A percentile compares a stretch with the other conserved stretches of the same genome.
Conservation (phyloP, 2,113 vertebrate genomes). For the Ellobius talpinus region DNA sequence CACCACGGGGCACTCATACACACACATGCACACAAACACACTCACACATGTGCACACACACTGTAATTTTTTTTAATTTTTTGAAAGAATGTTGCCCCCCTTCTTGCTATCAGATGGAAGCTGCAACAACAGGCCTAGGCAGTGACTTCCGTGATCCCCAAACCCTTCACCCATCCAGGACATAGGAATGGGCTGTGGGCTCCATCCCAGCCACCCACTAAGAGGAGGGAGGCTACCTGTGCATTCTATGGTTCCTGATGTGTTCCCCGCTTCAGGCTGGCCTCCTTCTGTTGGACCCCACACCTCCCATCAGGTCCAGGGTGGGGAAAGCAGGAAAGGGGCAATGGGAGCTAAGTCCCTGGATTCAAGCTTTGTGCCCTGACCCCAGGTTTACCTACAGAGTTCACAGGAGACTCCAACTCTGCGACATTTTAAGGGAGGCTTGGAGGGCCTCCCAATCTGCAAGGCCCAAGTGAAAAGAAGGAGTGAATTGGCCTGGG, state of each 20-base stretch:
- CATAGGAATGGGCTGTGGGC: accelerated
- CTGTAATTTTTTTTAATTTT: background rate
- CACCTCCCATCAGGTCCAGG: accelerated
- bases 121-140: background rate
- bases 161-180: background rate
- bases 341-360: background rate
- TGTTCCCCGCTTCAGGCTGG: background rate
- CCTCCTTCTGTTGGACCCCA: too few species aligned
- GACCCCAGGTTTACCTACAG: background rate
- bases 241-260: background rate
- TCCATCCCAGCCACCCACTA: background rate
- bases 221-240: background rate
- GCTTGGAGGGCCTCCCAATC: background rate
- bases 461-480: background rate
- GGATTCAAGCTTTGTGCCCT: accelerated
- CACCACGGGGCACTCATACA: too few species aligned
- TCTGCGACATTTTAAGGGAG: background rate
- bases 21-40: background rate
- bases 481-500: background rate
- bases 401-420: background rate
- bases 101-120: background rate
- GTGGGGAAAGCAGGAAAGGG: accelerated
- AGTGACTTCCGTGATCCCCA: background rate
- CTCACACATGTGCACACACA: background rate
- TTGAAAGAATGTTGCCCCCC: background rate